Conservation (phyloP, 2,797 vertebrate species). For the Manis crassicaudata region DNA sequence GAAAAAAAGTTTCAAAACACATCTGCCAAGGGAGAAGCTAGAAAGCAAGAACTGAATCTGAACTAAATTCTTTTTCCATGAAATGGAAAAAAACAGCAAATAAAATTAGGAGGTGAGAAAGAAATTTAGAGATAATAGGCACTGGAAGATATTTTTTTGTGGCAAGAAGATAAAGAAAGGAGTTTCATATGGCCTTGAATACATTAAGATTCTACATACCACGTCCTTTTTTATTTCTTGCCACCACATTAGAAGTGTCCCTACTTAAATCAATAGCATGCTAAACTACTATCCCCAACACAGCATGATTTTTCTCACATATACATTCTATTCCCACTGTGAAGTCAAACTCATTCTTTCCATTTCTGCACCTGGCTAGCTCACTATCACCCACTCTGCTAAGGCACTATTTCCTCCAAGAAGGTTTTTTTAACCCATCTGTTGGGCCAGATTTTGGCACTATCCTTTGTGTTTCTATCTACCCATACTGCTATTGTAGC, state of each 20-base stretch:
- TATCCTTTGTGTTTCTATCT: neutral
- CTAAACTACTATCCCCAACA: neutral
- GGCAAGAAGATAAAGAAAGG: neutral
- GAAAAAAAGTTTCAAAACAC: neutral
- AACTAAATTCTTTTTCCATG: neutral
- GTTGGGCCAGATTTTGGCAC: neutral
- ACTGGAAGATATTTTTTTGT: neutral
- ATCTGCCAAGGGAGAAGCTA: neutral
- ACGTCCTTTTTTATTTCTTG: neutral
- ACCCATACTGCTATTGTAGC: fast-evolving
- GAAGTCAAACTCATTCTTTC: fast-evolving
- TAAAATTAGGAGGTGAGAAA: neutral
- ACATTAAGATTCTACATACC: neutral
- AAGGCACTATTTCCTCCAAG: neutral
- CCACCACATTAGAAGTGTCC: no score
- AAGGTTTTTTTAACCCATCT: neutral
- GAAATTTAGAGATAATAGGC: neutral
- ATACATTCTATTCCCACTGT: fast-evolving
- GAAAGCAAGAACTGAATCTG: neutral
- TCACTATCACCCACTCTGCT: neutral
- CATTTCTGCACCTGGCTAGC: no score
- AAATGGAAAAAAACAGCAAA: neutral
- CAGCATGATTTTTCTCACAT: neutral
- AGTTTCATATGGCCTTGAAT: neutral
- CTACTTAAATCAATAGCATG: fast-evolving